Base-by-base conservation (phyloP, 1,140 invertebrate species). In the Drosophila busckii region DNA sequence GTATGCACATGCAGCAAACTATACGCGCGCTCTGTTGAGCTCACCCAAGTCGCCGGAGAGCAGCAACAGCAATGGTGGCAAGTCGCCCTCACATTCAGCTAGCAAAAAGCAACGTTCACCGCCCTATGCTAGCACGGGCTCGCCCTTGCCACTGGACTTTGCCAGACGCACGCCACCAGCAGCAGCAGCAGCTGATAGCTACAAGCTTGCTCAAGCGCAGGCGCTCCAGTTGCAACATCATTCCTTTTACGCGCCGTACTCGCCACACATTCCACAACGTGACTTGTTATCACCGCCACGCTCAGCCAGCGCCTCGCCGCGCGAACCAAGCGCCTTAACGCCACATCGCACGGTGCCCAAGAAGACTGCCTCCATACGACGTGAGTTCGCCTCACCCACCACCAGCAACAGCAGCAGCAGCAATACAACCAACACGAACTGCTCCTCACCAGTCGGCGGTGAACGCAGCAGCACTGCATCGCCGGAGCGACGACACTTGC, bases 301-400 rank as follows among this genome's bases (percentile, higher is more conserved):
- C 3, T 70, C 69, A 8, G 63, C 62, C 0, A 68, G 70, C 15
- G 78, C 73, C 16, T 86, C 78, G 20, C 78, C 83, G 13, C 67
- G 70, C 12, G 62, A 69, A 26, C 59, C 40, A 29, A 34, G 31
- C 9, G 65, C 35, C 28, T 50, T 64, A 6, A 80, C 85, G 19
- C 83, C 85, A 50, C 56, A 60, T 31, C 65, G 86, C 28, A 87
- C 86, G 31, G 86, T 87, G 61, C 86, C 86, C 59, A 87, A 87
- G 54, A 87, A 87, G 83, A 87, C 86, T 85, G 86, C 83, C 31
- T 84, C 86, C 13, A 80, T 87, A 46, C 76, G 86, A 22, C 73
- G 86, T 16, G 84, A 87, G 64, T 87, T 87, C 15, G 82, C 84
- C 40, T 87, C 86, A n/a, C 84, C 84, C 3, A 80, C 70, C 9